Percentiles rank a stretch among this genome's conserved stretches.
These are phyloP conservation scores for Pocillopora verrucosa DNA, from an alignment of 64 coral and sea anemone genomes.

Conservation along the genomic window DNA sequence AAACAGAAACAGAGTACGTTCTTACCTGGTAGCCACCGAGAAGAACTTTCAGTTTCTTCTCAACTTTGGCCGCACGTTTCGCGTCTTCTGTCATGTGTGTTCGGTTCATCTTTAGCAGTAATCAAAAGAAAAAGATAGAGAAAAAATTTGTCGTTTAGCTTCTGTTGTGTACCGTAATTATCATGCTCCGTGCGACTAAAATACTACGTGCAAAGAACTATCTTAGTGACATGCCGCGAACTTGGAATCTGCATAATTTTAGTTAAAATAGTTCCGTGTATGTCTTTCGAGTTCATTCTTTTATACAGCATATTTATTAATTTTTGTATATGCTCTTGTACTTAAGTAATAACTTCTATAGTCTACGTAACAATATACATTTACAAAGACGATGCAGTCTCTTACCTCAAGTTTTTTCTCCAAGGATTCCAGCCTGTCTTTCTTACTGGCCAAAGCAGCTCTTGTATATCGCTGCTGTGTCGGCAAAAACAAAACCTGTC, in stretches of 20 bases:
- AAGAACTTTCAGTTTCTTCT: constrained; percentile 98
- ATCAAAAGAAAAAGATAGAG: not conserved
- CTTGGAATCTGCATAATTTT: too few relatives aligned
- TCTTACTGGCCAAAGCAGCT: constrained; percentile 96
- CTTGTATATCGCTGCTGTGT: constrained; percentile 94
- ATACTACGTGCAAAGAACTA: not conserved
- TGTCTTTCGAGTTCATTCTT: too few relatives aligned
- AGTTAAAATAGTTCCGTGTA: too few relatives aligned
- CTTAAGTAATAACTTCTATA: not conserved
- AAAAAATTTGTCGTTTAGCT: too few relatives aligned
- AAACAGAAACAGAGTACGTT: not conserved
- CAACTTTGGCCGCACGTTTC: constrained; percentile 91
- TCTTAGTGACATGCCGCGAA: not conserved
- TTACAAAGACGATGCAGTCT: not conserved
- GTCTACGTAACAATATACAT: not conserved
- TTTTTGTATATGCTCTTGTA: not conserved
- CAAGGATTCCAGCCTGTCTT: constrained; percentile 91
- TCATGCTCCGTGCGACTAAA: not conserved
- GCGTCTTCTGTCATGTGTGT: constrained; percentile 97
- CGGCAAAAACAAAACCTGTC: constrained; percentile 90
- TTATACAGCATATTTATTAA: too few relatives aligned
- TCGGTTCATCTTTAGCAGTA: constrained; percentile 70
- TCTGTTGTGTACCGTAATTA: too few relatives aligned
- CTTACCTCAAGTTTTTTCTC: constrained; percentile 94
- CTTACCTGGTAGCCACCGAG: constrained; percentile 96